Conservation (phyloP, 1,140 invertebrate genomes). For the Cydia splendana region DNA sequence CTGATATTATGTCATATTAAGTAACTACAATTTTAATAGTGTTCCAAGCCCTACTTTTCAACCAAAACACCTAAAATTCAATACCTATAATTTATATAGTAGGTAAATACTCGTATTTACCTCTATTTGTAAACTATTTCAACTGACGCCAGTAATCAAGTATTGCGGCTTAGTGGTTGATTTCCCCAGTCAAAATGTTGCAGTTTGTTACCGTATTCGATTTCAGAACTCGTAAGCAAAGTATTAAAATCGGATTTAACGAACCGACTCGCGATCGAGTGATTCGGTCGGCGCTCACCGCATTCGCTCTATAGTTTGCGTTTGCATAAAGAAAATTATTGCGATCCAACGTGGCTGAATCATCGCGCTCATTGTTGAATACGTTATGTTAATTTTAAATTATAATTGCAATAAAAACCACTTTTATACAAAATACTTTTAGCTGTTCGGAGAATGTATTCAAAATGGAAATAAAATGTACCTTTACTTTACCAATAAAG, state of each 20-base stretch:
- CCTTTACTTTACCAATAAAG: too few species aligned
- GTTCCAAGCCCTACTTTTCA: too few species aligned
- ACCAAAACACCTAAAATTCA: too few species aligned
- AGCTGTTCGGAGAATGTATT: too few species aligned
- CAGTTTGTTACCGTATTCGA: slow-evolving; percentile 12
- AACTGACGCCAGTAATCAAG: slow-evolving; percentile 18
- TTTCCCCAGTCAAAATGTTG: slow-evolving; percentile 3
- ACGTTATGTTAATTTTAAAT: too few species aligned
- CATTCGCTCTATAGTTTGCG: not conserved
- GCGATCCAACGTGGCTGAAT: not conserved
- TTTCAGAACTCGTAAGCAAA: slow-evolving; percentile 36
- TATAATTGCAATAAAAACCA: too few species aligned
- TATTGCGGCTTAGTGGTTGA: slow-evolving; percentile 25
- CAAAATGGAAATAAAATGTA: too few species aligned
- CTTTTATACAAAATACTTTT: too few species aligned
- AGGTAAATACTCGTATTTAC: slow-evolving; percentile 32
- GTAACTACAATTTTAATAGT: too few species aligned
- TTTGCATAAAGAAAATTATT: slow-evolving; percentile 4
- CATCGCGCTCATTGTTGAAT: not conserved
- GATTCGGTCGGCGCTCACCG: slow-evolving; percentile 37
- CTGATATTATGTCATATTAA: too few species aligned
- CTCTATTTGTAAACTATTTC: slow-evolving; percentile 21
- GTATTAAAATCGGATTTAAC: slow-evolving; percentile 38
- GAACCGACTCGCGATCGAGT: slow-evolving; percentile 42
- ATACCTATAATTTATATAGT: too few species aligned